Evolutionary conservation across 2,113 vertebrate species (phyloP).

Genomic region (Ammodramus savannarum): DNA sequence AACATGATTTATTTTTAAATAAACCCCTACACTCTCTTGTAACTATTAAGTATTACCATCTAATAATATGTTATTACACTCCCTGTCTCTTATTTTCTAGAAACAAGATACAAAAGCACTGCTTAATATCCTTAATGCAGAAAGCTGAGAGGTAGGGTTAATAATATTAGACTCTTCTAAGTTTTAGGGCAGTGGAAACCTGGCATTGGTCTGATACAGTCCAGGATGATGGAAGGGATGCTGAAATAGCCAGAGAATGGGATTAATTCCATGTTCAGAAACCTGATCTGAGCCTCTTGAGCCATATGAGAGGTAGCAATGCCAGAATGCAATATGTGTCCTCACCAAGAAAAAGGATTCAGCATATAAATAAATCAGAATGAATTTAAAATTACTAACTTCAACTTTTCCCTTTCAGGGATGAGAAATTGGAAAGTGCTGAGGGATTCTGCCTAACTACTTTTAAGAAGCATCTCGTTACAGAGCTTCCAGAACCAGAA

Average conservation of each 20-base stretch:
- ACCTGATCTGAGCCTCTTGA: constrained; percentile 22
- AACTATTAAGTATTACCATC: not conserved
- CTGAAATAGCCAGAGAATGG: constrained; percentile 37
- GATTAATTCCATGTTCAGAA: constrained; percentile 35
- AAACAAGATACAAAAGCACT: not conserved
- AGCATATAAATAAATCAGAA: constrained; percentile 20
- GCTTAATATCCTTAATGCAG: not conserved
- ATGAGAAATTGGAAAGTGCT: constrained; percentile 15
- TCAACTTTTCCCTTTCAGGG: not conserved
- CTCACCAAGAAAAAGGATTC: constrained; percentile 2
- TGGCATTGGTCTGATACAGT: not conserved
- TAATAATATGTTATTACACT: not conserved
- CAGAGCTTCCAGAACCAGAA: not conserved
- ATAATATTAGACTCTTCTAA: not conserved
- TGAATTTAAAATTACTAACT: not conserved
- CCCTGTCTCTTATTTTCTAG: not conserved
- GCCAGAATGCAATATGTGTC: constrained; percentile 3
- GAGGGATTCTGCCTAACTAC: not conserved
- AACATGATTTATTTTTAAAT: not conserved
- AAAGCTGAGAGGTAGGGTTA: not conserved
- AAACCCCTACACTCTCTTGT: not conserved
- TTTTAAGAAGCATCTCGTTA: not conserved
- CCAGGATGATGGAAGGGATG: constrained; percentile 12
- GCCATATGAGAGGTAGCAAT: constrained; percentile 7
- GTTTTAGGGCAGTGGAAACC: constrained; percentile 22